Evolutionary conservation across 2,888 invertebrate genomes (phyloP).

Genomic region (Dryobota labecula): DNA sequence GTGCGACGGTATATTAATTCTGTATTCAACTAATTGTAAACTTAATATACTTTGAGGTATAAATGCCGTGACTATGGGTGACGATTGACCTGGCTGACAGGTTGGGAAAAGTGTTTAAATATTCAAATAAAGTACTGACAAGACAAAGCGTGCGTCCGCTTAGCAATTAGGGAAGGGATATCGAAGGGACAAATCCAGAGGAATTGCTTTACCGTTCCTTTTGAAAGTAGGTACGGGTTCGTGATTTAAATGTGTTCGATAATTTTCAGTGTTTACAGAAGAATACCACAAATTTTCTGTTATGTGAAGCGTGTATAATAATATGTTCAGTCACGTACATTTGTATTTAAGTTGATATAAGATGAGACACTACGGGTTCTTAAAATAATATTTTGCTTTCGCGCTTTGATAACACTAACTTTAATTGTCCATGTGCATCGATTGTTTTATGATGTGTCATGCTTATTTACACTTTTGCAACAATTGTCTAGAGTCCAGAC

Average conservation of each 20-base stretch:
- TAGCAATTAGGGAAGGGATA: constrained; percentile 54
- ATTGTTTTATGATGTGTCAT: constrained; percentile 34
- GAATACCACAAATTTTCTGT: not conserved
- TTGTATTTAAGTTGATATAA: constrained; percentile 7
- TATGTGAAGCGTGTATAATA: not conserved
- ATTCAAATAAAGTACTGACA: constrained; percentile 39
- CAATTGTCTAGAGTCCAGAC: constrained; percentile 25
- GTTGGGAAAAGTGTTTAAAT: constrained; percentile 35
- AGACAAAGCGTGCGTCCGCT: constrained; percentile 29
- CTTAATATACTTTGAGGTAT: constrained; percentile 10
- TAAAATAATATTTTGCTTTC: constrained; percentile 10
- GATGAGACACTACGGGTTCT: not conserved
- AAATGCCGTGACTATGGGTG: not conserved
- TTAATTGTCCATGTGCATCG: constrained; percentile 11
- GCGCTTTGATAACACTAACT: not conserved
- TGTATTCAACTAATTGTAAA: constrained; percentile 8
- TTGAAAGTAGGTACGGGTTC: constrained; percentile 7
- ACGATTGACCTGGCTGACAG: constrained; percentile 11
- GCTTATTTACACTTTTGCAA: constrained; percentile 23
- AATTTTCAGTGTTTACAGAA: constrained; percentile 2
- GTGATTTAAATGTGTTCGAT: constrained; percentile 14
- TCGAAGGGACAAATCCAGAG: constrained; percentile 43
- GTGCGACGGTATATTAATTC: constrained; percentile 8
- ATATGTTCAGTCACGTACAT: not conserved
- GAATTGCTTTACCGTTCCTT: constrained; percentile 24